Conservation (phyloP, 2,113 vertebrate genomes). For the Oryzias woworae region DNA sequence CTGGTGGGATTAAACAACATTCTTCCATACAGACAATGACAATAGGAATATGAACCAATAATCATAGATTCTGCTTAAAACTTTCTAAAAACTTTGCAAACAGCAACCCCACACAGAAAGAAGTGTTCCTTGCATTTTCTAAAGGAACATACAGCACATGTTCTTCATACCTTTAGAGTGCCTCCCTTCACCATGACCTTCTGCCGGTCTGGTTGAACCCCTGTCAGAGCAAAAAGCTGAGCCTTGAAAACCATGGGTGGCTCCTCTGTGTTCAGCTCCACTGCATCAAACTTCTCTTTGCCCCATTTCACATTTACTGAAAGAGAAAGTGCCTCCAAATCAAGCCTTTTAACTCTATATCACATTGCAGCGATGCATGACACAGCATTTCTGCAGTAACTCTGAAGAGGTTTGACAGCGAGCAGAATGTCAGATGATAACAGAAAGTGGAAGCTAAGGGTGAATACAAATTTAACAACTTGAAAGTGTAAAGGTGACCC, state of each 20-base stretch:
- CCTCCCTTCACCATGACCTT: conserved; percentile 99
- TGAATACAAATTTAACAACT: too few species aligned
- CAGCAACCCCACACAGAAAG: too few species aligned
- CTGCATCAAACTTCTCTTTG: conserved; percentile 97
- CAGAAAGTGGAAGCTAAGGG: too few species aligned
- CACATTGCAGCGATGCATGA: conserved; percentile 32
- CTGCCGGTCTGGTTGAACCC: conserved; percentile 96
- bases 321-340: not conserved
- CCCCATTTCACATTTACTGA: conserved; percentile 99
- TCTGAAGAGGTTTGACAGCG: not conserved
- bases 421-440: not conserved
- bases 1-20: too few species aligned
- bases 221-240: conserved; percentile 94
- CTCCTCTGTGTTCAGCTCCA: conserved; percentile 97
- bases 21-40: too few species aligned
- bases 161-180: conserved; percentile 89
- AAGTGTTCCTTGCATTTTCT: too few species aligned
- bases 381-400: conserved; percentile 39
- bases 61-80: too few species aligned
- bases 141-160: too few species aligned
- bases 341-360: not conserved
- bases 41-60: too few species aligned
- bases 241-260: conserved; percentile 99
- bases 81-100: too few species aligned
- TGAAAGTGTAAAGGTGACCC: too few species aligned